Base-by-base conservation (phyloP, 2,888 invertebrate genomes). In the Pristionchus entomophagus region DNA sequence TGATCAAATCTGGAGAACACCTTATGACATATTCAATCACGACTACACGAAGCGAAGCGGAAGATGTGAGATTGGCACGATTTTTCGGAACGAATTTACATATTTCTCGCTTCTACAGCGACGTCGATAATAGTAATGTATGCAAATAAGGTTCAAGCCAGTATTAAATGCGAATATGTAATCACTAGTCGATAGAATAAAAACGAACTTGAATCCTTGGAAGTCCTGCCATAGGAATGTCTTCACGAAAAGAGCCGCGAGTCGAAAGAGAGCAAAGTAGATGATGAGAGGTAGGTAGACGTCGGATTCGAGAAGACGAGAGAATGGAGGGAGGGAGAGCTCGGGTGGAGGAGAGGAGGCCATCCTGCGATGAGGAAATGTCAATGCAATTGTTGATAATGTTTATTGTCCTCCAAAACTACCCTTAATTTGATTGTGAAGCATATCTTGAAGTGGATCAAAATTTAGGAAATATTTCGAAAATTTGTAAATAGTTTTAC, bases 181-280 rank as follows among this genome's bases (percentile, higher is more conserved):
- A 5, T 10, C 56, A 5, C n/a, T 14, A 56, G 19, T 5, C 19
- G 56, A n/a, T 14, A n/a, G n/a, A 38, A 10, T 22, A n/a, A 41
- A 0, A 17, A 84, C 88, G 88, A 65, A 90, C 92, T 89, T 90
- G 89, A 91, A 92, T 80, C 91, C 91, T 0, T 65, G 82, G 85
- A 88, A 89, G 22, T 86, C 65, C 65, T 86, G 87, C 91, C 91
- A 92, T 17, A 87, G 81, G 78, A 88, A 69, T 2, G 69, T 78
- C 73, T 89, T 88, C 10, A 91, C 89, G 59, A 88, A 86, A 12
- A 78, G 82, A 10, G 89, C 86, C 0, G 89, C 85, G 14, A 87
- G 14, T 38, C 89, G 89, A 84, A 91, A 92, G 56, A 89, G 80
- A 56, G 88, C 10, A 26, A 90, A 90, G 82, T 90, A 91, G 51